Evolutionary conservation across 2,113 vertebrate species (phyloP), one percentile per base, ranked within the genome.

Genomic region (Zootoca vivipara): DNA sequence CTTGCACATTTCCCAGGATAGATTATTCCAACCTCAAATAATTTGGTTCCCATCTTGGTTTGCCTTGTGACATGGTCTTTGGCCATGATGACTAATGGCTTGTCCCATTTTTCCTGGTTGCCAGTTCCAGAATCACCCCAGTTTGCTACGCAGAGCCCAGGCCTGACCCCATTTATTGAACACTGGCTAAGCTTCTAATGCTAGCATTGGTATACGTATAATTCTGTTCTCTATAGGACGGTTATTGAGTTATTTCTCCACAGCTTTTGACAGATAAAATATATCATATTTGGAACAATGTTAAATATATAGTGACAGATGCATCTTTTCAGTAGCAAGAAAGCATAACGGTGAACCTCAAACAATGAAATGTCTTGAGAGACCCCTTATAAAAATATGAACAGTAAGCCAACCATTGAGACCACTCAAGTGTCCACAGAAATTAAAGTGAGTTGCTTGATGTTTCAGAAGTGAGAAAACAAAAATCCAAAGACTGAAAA

Each of bases 311-410:
- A 86, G 28, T 84, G 72, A 90, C 58, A 82, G 6, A 1, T 2
- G 0, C 70, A n/a, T 73, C 12, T 93, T 93, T 91, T 82, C 52
- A 89, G 30, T 52, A 89, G 2, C 1, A 89, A 74, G 8, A 1
- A 85, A 92, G 20, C 15, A 38, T 89, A 72, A 20, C 73, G 90
- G 10, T 82, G 70, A 91, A 82, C 18, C 83, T 93, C 38, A 90
- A 89, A 93, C 7, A 87, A 82, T 67, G 38, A 93, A 94, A 72
- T 15, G 69, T 86, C 33, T 52, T 90, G 80, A 90, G 72, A 89
- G 0, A 89, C 18, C 52, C 2, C 69, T 85, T 85, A 85, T 79
- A 88, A 93, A 92, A 88, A 93, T 87, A 87, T 87, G 82, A 40
- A 89, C 87, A 86, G 33, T 83, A 91, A 64, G 18, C 8, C 22